Percentiles rank a stretch among this genome's conserved stretches.
Evolutionary conservation across 2,797 vertebrate genomes (phyloP).

Genomic region (Spinus olivaceus): DNA sequence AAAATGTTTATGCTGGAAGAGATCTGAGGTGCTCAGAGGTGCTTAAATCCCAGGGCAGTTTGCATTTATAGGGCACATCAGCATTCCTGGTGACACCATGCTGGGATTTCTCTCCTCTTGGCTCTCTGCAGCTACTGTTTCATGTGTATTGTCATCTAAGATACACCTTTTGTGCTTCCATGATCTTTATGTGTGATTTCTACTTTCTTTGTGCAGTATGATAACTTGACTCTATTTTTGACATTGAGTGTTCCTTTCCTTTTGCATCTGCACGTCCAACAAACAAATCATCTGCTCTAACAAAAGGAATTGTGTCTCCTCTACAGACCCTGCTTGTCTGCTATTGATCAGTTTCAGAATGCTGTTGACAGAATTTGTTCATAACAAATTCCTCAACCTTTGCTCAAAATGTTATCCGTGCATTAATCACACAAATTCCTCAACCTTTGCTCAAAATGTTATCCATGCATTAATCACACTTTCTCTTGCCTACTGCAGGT

Average conservation of each 20-base stretch:
- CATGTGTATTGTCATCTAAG: background rate
- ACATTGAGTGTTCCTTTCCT: background rate
- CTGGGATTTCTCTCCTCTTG: background rate
- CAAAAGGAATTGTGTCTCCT: background rate
- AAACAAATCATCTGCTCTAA: background rate
- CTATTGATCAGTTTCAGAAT: background rate
- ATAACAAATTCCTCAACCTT: slow-evolving; percentile 33
- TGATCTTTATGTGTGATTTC: background rate
- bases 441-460: slow-evolving; percentile 2
- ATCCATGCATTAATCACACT: slow-evolving; percentile 49
- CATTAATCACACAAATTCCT: slow-evolving; percentile 55
- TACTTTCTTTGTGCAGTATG: background rate
- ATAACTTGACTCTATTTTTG: background rate
- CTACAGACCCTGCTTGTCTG: background rate
- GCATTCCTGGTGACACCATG: background rate
- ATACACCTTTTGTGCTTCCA: background rate
- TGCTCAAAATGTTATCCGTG: background rate
- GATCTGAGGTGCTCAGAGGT: background rate
- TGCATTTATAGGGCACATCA: background rate
- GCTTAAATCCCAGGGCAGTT: background rate
- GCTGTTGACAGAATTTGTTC: slow-evolving; percentile 19
- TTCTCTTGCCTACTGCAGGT: slow-evolving; percentile 23
- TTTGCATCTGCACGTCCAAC: background rate
- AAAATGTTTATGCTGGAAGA: background rate
- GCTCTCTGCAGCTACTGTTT: background rate